These are phyloP conservation scores for Drosophila setosimentum DNA, from an alignment of 2,888 invertebrate genomes.

Conservation along the genomic window DNA sequence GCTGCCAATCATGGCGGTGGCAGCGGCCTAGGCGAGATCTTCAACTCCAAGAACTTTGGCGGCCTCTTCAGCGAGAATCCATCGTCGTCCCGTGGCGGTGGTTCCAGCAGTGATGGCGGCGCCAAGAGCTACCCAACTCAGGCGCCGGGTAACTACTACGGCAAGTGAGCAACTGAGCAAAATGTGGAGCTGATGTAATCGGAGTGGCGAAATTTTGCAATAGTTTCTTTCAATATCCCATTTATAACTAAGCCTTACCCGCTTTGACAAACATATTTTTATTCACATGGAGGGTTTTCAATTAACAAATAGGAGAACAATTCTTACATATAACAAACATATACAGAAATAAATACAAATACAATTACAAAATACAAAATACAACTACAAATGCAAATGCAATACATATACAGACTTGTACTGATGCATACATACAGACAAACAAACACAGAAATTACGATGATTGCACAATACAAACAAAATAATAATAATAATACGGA, in stretches of 20 bases:
- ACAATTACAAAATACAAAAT: conserved; percentile 40
- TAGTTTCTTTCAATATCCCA: conserved; percentile 19
- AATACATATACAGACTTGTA: conserved; percentile 33
- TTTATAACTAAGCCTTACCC: conserved; percentile 11
- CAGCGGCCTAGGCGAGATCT: conserved; percentile 80
- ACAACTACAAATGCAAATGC: background rate
- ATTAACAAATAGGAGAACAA: conserved; percentile 40
- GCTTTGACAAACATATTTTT: conserved; percentile 24
- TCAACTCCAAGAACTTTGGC: conserved; percentile 82
- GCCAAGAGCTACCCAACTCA: conserved; percentile 84
- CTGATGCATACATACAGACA: conserved; percentile 26
- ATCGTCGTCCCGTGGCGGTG: conserved; percentile 49
- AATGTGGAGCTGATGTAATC: background rate
- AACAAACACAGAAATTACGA: conserved; percentile 22
- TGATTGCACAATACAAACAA: conserved; percentile 26
- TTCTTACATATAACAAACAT: conserved; percentile 27
- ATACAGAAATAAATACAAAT: conserved; percentile 33
- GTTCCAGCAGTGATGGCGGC: conserved; percentile 48
- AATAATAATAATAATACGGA: conserved; percentile 17
- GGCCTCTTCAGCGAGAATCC: conserved; percentile 85
- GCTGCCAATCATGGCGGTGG: conserved; percentile 48
- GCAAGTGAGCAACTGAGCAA: conserved; percentile 31
- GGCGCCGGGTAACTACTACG: conserved; percentile 77
- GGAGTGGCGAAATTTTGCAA: background rate
- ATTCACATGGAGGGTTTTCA: conserved; percentile 61